phyloP scores from a whole-genome alignment of 2,113 vertebrate genomes.

The Salvelinus alpinus region DNA sequence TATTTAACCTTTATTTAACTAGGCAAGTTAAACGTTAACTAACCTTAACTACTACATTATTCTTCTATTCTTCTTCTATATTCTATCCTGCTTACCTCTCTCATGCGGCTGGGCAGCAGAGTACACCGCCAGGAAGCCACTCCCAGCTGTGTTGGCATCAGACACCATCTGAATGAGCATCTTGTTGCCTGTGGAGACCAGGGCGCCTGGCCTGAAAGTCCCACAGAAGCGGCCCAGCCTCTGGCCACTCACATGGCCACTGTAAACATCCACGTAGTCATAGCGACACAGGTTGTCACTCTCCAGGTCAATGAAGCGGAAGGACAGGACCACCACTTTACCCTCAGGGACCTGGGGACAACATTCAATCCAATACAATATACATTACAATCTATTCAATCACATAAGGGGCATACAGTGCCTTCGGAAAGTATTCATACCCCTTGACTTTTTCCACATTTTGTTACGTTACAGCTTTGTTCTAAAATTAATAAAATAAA shows the following conservation, averaged over 20 bases:
- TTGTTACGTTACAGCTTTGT: no score
- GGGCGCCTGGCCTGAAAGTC: slow-evolving; percentile 87
- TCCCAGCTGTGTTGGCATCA: slow-evolving; percentile 95
- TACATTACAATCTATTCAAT: neutral
- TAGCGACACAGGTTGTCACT: slow-evolving; percentile 93
- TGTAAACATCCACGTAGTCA: slow-evolving; percentile 95
- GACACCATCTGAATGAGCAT: slow-evolving; percentile 98
- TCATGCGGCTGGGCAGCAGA: slow-evolving; percentile 88
- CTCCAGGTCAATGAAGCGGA: slow-evolving; percentile 91
- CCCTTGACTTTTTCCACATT: no score
- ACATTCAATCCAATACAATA: neutral
- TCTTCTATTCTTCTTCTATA: neutral
- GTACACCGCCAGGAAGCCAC: slow-evolving; percentile 91
- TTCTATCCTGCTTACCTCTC: slow-evolving; percentile 81
- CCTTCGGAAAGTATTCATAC: no score
- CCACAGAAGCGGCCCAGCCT: slow-evolving; percentile 95
- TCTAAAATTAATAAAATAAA: no score
- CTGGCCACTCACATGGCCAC: slow-evolving; percentile 81
- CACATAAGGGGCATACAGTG: neutral
- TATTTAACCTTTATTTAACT: no score
- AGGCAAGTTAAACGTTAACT: no score
- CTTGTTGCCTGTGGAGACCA: slow-evolving; percentile 91
- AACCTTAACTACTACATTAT: no score
- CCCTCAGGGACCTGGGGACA: slow-evolving; percentile 88
- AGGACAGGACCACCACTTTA: slow-evolving; percentile 92